Base-by-base conservation (phyloP, 2,113 vertebrate species). In the Nesoenas mayeri region DNA sequence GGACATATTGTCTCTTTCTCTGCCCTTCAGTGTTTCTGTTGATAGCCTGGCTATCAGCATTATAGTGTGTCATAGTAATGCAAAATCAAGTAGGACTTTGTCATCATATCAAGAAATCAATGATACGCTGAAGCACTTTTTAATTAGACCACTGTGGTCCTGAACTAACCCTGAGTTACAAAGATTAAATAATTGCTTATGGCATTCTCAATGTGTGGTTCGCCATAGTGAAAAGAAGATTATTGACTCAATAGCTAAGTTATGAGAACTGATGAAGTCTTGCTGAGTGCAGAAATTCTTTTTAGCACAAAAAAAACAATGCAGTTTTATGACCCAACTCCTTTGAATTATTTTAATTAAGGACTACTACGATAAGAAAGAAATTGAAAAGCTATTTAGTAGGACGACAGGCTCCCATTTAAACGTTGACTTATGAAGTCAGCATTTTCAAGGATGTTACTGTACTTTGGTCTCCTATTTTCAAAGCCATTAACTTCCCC, bases 311-410 rank as follows among this genome's bases (percentile, higher is more conserved):
- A 67, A 42, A 83, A 80, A 85, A 29, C 38, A 89, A 44, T 48
- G 85, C 84, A 88, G 67, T 89, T 96, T 95, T 93, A 96, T 97
- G 88, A 94, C 85, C 90, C 77, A 88, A 28, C 75, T 92, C 79
- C 80, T 93, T 87, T 73, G 94, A 96, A 97, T 94, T 89, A 93
- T 87, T 97, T 97, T 97, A 98, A 97, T 97, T 97, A 97, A 96
- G 85, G 93, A 80, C 78, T 89, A 89, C 58, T 94, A 93, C 89
- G 92, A 97, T 96, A 96, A 97, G 73, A 75, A 94, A 93, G 91
- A 88, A 83, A 60, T 78, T 88, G 9, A 88, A 95, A 92, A 62
- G 70, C 77, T 84, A 54, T 93, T 88, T 86, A 88, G 50, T 36
- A 83, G 38, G 50, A 88, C 88, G 79, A 78, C 79, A 88, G 50